Percentiles rank a stretch among this genome's conserved stretches.
Conservation (phyloP, 2,797 vertebrate species). For the Fringilla coelebs region DNA sequence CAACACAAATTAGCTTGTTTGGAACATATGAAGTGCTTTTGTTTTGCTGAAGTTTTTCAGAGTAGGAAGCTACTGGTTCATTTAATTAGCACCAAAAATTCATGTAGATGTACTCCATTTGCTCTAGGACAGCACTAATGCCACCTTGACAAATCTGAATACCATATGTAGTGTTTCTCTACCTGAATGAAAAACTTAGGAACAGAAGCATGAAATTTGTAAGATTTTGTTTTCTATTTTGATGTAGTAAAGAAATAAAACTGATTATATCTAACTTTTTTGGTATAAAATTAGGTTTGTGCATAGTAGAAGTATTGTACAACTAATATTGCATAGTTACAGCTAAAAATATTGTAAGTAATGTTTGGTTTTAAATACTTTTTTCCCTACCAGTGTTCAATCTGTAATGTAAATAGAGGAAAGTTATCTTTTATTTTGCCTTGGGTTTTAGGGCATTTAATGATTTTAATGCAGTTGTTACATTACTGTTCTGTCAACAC, state of each 20-base stretch:
- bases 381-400: not conserved
- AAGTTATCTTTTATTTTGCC: not conserved
- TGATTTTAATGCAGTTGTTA: not conserved
- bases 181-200: not conserved
- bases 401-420: not conserved
- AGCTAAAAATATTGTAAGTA: not conserved
- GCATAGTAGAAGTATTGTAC: not conserved
- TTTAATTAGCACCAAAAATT: no score
- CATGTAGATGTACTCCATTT: no score
- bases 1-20: no score
- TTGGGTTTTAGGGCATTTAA: not conserved
- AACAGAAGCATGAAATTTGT: not conserved
- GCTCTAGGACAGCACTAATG: no score
- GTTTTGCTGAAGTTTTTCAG: no score
- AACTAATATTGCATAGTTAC: not conserved
- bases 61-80: no score
- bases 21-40: no score
- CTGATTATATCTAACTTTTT: not conserved
- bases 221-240: not conserved
- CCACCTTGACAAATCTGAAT: no score
- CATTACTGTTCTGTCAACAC: not conserved
- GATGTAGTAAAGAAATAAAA: not conserved
- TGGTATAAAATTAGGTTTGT: not conserved
- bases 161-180: not conserved
- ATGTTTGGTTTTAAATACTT: not conserved